Conservation (phyloP, 2,113 vertebrate species). For the Corythoichthys haematopterus region DNA sequence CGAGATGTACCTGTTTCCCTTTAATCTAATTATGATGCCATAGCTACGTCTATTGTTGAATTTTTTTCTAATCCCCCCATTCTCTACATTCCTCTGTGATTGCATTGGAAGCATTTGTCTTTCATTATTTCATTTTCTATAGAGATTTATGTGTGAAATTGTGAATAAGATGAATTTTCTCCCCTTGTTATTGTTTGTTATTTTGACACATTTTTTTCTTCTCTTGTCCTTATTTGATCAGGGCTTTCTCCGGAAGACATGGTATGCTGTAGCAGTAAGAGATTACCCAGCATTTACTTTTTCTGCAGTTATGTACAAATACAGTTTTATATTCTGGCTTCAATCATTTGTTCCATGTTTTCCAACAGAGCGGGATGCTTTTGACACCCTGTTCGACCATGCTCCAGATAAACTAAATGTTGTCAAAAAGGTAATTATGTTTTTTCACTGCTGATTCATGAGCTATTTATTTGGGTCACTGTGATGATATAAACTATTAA, state of each 20-base stretch:
- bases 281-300: background rate
- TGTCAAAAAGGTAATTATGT: slow-evolving; percentile 86
- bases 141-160: slow-evolving; percentile 34
- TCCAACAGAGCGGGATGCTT: slow-evolving; percentile 89
- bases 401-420: slow-evolving; percentile 97
- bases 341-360: slow-evolving; percentile 17
- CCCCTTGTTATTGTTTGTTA: background rate
- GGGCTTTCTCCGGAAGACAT: slow-evolving; percentile 91
- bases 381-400: slow-evolving; percentile 95
- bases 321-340: background rate
- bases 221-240: slow-evolving; percentile 30
- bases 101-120: slow-evolving; percentile 27
- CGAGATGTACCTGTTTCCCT: slow-evolving; percentile 29
- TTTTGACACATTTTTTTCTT: background rate
- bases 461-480: background rate
- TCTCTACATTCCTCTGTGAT: slow-evolving; percentile 54
- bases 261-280: slow-evolving; percentile 69
- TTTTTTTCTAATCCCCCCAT: slow-evolving; percentile 32
- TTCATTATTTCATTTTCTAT: slow-evolving; percentile 8
- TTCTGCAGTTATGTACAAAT: background rate
- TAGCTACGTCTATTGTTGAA: slow-evolving; percentile 32
- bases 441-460: background rate
- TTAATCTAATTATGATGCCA: slow-evolving; percentile 43
- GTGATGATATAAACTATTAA: background rate
- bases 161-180: slow-evolving; percentile 8